Conservation (phyloP, 1,140 invertebrate species). For the Drepana arcuata region DNA sequence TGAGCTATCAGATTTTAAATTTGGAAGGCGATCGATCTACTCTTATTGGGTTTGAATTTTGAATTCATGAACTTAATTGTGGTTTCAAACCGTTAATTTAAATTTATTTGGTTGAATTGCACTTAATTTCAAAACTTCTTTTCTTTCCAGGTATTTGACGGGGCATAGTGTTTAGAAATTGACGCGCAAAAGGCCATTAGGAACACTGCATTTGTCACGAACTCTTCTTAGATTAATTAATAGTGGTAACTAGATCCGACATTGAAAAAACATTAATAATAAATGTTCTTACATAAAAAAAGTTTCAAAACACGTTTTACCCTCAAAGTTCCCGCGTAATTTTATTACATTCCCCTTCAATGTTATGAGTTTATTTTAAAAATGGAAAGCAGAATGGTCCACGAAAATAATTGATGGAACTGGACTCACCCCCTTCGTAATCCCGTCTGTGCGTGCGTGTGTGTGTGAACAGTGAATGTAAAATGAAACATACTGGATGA, state of each 20-base stretch:
- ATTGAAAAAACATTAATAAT: too few relatives aligned
- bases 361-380: constrained; percentile 59
- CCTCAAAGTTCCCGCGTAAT: constrained; percentile 34
- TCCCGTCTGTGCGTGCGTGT: too few relatives aligned
- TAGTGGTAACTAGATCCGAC: constrained; percentile 26
- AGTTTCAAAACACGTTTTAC: too few relatives aligned
- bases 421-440: constrained; percentile 49
- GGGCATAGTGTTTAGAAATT: constrained; percentile 16
- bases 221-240: constrained; percentile 29
- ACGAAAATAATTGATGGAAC: constrained; percentile 57
- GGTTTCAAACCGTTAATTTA: constrained; percentile 18
- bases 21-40: constrained; percentile 50
- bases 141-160: constrained; percentile 26
- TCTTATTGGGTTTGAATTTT: constrained; percentile 42
- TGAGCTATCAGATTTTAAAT: constrained; percentile 65
- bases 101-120: constrained; percentile 10
- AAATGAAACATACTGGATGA: too few relatives aligned
- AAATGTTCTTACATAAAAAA: too few relatives aligned
- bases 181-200: constrained; percentile 16
- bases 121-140: constrained; percentile 11
- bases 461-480: too few relatives aligned
- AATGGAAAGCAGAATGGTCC: constrained; percentile 55
- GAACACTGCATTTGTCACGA: constrained; percentile 35
- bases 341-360: constrained; percentile 49
- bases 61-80: constrained; percentile 35